phyloP scores from a whole-genome alignment of 2,888 invertebrate species.

The Stomorhina lunata region DNA sequence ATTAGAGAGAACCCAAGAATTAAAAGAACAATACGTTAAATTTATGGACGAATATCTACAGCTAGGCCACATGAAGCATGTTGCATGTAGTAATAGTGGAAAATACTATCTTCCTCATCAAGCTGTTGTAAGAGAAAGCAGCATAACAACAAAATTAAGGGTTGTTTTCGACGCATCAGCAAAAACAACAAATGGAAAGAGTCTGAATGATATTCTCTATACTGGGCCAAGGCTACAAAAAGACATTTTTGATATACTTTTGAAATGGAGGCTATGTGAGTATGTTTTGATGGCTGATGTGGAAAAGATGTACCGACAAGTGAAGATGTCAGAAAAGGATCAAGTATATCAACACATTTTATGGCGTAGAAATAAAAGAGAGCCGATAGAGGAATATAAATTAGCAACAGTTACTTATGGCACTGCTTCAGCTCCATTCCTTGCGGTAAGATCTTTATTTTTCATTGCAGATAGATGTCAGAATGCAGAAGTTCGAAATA shows the following conservation, averaged over 20 bases:
- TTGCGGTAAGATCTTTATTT: slow-evolving; percentile 61
- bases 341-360: slow-evolving; percentile 67
- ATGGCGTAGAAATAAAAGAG: slow-evolving; percentile 63
- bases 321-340: slow-evolving; percentile 66
- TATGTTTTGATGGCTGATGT: slow-evolving; percentile 70
- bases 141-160: slow-evolving; percentile 24
- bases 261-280: slow-evolving; percentile 54
- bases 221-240: slow-evolving; percentile 70
- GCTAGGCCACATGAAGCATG: slow-evolving; percentile 43
- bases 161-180: slow-evolving; percentile 47
- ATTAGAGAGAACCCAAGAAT: neutral
- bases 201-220: no score
- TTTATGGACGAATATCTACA: slow-evolving; percentile 54
- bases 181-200: slow-evolving; percentile 64
- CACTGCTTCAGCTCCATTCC: slow-evolving; percentile 64
- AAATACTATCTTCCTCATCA: slow-evolving; percentile 59
- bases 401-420: slow-evolving; percentile 69
- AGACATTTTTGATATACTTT: slow-evolving; percentile 65
- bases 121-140: slow-evolving; percentile 26
- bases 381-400: slow-evolving; percentile 60
- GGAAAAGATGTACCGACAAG: slow-evolving; percentile 71
- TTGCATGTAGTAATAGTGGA: neutral
- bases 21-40: slow-evolving; percentile 30
- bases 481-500: slow-evolving; percentile 64
- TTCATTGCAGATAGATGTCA: no score